These are phyloP conservation scores for Lophotis ruficrista DNA, from an alignment of 2,113 vertebrate species.

Conservation along the genomic window DNA sequence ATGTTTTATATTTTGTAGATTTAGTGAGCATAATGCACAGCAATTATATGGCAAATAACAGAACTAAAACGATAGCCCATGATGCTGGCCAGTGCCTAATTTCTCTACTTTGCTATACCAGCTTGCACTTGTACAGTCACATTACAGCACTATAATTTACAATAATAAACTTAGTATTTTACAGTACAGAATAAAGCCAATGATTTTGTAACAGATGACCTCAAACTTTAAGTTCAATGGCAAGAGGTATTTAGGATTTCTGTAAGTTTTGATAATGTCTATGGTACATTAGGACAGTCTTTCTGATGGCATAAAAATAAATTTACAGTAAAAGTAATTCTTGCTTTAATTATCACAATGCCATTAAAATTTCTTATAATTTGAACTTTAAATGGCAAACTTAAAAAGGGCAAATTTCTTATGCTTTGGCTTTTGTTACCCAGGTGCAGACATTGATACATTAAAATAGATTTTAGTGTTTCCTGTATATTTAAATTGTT, in stretches of 20 bases:
- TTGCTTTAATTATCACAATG: neutral
- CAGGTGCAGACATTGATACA: neutral
- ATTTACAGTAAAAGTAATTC: neutral
- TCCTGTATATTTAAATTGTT: neutral
- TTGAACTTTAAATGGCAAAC: neutral
- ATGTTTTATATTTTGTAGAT: neutral
- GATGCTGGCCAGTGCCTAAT: neutral
- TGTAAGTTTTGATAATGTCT: neutral
- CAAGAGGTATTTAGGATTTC: neutral
- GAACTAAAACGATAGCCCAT: neutral
- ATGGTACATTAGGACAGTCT: neutral
- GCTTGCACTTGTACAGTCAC: neutral
- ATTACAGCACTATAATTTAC: neutral
- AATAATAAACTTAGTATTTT: neutral
- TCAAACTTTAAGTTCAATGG: neutral
- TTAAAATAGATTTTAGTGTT: neutral
- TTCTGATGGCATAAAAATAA: neutral
- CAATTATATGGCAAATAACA: neutral
- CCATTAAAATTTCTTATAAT: neutral
- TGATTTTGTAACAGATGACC: neutral
- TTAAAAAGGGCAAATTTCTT: neutral
- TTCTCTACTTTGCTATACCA: neutral
- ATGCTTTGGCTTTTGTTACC: neutral
- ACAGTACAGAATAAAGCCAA: neutral
- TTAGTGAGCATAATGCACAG: neutral